These are phyloP conservation scores for Idaea biselata DNA, from an alignment of 2,888 invertebrate species.

Conservation along the genomic window DNA sequence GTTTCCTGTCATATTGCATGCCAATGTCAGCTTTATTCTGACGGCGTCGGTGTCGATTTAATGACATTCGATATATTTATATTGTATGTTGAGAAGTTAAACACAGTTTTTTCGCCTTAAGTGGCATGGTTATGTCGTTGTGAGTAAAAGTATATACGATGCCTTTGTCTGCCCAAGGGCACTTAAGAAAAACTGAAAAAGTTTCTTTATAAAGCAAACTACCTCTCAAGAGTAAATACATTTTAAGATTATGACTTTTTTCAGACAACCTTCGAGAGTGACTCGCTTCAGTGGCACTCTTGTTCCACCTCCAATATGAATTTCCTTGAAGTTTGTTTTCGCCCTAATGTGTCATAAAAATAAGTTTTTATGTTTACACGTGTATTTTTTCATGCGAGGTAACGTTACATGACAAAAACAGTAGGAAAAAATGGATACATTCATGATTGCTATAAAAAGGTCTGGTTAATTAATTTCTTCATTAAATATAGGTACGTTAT, in stretches of 20 bases:
- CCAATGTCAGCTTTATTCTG: no score
- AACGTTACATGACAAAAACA: neutral
- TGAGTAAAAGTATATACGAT: neutral
- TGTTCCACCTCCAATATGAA: slow-evolving; percentile 10
- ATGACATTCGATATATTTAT: no score
- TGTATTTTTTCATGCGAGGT: neutral
- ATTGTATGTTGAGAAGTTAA: no score
- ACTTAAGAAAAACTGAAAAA: slow-evolving; percentile 45
- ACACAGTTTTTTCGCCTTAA: no score
- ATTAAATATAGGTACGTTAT: no score
- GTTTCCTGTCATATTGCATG: no score
- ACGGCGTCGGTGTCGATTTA: no score
- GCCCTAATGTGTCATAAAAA: neutral
- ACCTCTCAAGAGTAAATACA: slow-evolving; percentile 29
- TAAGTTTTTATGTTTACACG: neutral
- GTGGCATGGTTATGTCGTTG: neutral
- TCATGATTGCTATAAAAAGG: neutral
- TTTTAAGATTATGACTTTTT: slow-evolving; percentile 39
- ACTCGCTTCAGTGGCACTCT: slow-evolving; percentile 18
- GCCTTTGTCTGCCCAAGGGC: slow-evolving; percentile 32
- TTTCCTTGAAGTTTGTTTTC: slow-evolving; percentile 5
- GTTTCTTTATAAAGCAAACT: slow-evolving; percentile 36
- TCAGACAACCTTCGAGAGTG: slow-evolving; percentile 30
- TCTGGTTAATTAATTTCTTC: neutral
- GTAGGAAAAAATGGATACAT: neutral